Conservation (phyloP, 92 coral and sea anemone species). For the Phenganax subtilis region DNA sequence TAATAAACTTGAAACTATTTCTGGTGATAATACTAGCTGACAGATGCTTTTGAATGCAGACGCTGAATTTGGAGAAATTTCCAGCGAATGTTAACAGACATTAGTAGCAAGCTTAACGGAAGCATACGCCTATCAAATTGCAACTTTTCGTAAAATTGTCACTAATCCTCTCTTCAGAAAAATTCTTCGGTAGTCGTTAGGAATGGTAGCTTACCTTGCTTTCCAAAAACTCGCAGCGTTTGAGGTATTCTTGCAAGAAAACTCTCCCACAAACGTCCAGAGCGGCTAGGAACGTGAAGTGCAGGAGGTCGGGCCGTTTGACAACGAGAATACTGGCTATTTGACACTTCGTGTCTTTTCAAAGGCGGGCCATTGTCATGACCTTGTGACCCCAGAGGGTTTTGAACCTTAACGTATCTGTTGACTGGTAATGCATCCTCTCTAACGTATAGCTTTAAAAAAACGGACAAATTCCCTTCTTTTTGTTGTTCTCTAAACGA, state of each 20-base stretch:
- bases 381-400: slow-evolving; percentile 27
- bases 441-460: background rate
- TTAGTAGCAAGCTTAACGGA: background rate
- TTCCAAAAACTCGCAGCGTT: background rate
- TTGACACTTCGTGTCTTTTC: slow-evolving; percentile 17
- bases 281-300: background rate
- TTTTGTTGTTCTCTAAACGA: background rate
- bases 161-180: slow-evolving; percentile 7
- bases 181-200: background rate
- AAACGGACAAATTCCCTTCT: background rate
- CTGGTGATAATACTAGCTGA: slow-evolving; percentile 10
- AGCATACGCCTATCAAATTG: background rate
- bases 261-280: slow-evolving; percentile 15
- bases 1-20: background rate
- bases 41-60: slow-evolving; percentile 22
- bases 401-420: slow-evolving; percentile 7
- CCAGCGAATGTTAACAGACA: slow-evolving; percentile 21
- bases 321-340: slow-evolving; percentile 6
- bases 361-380: slow-evolving; percentile 32
- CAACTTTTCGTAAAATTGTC: background rate
- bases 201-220: background rate
- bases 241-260: slow-evolving; percentile 19
- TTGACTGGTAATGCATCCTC: background rate
- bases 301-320: slow-evolving; percentile 18
- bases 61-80: background rate